Evolutionary conservation across 2,797 vertebrate genomes (phyloP), one percentile per base, ranked within the genome.

Genomic region (Acrossocheilus fasciatus): DNA sequence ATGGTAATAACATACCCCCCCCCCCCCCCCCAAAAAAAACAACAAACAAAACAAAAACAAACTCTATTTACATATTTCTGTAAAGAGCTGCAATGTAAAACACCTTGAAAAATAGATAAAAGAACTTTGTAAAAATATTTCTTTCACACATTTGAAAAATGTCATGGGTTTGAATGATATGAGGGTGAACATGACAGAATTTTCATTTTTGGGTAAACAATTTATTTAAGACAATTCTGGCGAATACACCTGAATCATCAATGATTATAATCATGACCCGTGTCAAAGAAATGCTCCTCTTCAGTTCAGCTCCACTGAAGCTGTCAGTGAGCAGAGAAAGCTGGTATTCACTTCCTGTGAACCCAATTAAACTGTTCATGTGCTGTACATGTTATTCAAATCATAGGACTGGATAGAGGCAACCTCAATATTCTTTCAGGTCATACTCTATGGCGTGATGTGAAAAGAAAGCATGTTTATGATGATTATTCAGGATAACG

Each of bases 221-320:
- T 45, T 45, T 0, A 26, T 73, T 73, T 26, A 43, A 45, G 69
- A 23, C 11, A 73, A 2, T 0, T 0, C 41, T 73, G 26, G 17
- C 2, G 18, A 68, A 50, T 81, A 62, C 26, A 36, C 18, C 17
- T 47, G 62, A 69, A 52, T 81, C 26, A n/a, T 66, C 18, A 69
- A 5, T 41, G 47, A 36, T 87, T 89, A 69, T 88, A 78, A 84
- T 84, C 30, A 59, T 84, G 83, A 91, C 90, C 45, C 0, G 0
- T 18, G 26, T 75, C 26, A 75, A 8, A 75, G 26, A 36, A 14
- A 89, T 88, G 79, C 54, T 92, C 89, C 89, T 92, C 90, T 93
- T 93, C 87, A 91, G 90, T 92, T 93, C 89, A 75, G 92, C 93
- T 91, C 90, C 90, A 88, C 75, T 74, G 87, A 78, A 90, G 82